Conservation (phyloP, 92 coral and sea anemone genomes). For the Porites rus region DNA sequence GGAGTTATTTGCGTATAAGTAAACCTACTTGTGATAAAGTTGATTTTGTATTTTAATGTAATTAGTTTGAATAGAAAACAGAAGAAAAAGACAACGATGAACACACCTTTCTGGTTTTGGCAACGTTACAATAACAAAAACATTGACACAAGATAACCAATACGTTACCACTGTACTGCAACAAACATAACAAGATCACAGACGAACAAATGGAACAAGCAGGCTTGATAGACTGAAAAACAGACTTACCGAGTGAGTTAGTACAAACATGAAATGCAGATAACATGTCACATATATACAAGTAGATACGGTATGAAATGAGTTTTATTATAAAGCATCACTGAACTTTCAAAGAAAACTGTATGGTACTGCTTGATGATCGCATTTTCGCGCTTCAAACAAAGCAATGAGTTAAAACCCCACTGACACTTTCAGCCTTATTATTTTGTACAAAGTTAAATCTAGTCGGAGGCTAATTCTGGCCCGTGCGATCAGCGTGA, state of each 20-base stretch:
- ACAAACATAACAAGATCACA: conserved; percentile 11
- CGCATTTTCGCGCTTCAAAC: too few species aligned
- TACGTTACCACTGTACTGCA: conserved; percentile 46
- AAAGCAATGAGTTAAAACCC: too few species aligned
- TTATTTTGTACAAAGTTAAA: too few species aligned
- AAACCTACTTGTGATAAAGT: too few species aligned
- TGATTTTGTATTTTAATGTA: too few species aligned
- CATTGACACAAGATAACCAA: conserved; percentile 37
- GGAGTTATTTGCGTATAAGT: too few species aligned
- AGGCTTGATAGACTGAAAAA: conserved; percentile 11
- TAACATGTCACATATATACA: neutral
- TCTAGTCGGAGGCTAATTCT: too few species aligned
- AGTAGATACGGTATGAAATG: neutral
- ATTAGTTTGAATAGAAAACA: neutral
- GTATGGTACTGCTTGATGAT: too few species aligned
- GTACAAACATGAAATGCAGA: neutral
- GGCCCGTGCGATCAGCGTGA: too few species aligned
- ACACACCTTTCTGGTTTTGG: neutral
- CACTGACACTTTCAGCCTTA: too few species aligned
- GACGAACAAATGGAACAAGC: neutral
- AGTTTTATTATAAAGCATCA: too few species aligned
- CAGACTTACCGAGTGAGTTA: conserved; percentile 29
- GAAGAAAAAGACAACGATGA: neutral
- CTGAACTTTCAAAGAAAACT: too few species aligned
- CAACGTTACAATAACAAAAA: conserved; percentile 12